Evolutionary conservation across 2,113 vertebrate genomes (phyloP).

Genomic region (Peromyscus leucopus): DNA sequence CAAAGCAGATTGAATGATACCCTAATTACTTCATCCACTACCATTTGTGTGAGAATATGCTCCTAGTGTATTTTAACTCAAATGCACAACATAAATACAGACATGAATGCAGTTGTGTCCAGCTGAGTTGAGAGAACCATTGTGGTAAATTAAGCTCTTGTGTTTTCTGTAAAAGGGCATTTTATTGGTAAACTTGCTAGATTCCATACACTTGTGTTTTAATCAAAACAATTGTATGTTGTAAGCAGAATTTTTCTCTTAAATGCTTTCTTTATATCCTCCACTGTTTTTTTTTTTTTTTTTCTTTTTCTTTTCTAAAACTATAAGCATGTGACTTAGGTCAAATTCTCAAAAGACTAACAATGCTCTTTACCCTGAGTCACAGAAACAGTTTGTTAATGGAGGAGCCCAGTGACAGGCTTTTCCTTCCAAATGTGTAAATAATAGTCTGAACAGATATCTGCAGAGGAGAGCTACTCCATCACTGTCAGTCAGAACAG

Average conservation of each 20-base stretch:
- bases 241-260: not conserved
- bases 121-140: not conserved
- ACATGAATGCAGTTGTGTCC: not conserved
- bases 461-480: not conserved
- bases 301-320: not conserved
- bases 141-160: not conserved
- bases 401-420: not conserved
- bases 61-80: not conserved
- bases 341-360: not conserved
- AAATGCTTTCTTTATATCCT: not conserved
- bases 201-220: not conserved
- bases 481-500: not conserved
- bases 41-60: not conserved
- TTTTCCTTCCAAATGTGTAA: not conserved
- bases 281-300: not conserved
- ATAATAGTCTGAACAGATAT: not conserved
- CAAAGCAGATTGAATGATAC: not conserved
- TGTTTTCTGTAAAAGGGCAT: not conserved
- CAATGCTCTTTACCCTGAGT: not conserved
- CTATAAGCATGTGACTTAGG: not conserved
- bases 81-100: not conserved
- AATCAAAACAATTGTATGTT: not conserved
- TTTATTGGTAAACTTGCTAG: not conserved
- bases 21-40: not conserved
- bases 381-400: not conserved